These are phyloP conservation scores for Griposia aprilina DNA, from an alignment of 2,888 invertebrate species.

Conservation along the genomic window DNA sequence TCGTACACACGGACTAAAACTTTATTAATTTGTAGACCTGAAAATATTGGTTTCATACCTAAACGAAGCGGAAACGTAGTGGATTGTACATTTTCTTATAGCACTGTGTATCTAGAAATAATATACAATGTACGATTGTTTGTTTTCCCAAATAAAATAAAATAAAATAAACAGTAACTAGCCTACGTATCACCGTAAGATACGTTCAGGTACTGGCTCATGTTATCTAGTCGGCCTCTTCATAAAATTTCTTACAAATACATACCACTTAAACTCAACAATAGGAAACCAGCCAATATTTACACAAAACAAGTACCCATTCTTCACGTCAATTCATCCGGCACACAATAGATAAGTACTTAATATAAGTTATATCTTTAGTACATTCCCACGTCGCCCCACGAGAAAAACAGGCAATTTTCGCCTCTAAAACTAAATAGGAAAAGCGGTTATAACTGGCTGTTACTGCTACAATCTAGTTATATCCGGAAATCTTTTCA, in stretches of 20 bases:
- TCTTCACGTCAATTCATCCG: constrained; percentile 26
- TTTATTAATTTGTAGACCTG: background rate
- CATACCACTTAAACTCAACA: constrained; percentile 27
- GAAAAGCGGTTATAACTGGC: constrained; percentile 59
- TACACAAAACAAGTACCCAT: constrained; percentile 30
- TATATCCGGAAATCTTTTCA: constrained; percentile 72
- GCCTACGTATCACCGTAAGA: too few species aligned
- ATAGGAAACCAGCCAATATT: constrained; percentile 36
- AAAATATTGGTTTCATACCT: background rate
- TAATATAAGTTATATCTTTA: constrained; percentile 29
- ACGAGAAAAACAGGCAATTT: constrained; percentile 35
- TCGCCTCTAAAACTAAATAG: constrained; percentile 49
- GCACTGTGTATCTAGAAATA: too few species aligned
- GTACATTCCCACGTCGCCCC: constrained; percentile 11
- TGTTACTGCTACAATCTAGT: constrained; percentile 68
- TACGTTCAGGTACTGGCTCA: too few species aligned
- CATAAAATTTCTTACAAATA: constrained; percentile 15
- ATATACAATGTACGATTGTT: too few species aligned
- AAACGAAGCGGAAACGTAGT: too few species aligned
- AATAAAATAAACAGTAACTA: background rate
- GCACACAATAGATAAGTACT: constrained; percentile 42
- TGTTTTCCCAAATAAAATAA: too few species aligned
- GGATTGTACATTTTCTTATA: too few species aligned
- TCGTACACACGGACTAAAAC: too few species aligned
- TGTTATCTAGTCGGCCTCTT: background rate